Percentiles rank a stretch among this genome's conserved stretches.
These are phyloP conservation scores for Lacanobia oleracea DNA, from an alignment of 2,888 invertebrate genomes.

Conservation along the genomic window DNA sequence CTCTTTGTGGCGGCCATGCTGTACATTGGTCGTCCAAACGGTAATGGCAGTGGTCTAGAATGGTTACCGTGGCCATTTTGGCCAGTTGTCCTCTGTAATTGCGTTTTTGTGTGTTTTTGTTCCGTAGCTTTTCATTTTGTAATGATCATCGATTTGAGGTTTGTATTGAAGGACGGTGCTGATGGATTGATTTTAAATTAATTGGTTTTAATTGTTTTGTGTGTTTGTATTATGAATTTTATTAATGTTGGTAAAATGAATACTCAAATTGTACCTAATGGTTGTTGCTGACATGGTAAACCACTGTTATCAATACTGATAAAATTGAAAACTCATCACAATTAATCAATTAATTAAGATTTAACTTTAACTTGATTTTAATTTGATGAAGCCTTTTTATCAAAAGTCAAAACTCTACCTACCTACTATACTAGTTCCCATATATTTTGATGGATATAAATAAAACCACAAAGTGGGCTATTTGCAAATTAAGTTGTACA, in stretches of 20 bases:
- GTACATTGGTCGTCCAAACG: constrained; percentile 35
- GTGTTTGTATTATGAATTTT: neutral
- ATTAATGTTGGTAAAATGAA: neutral
- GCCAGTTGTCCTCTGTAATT: constrained; percentile 37
- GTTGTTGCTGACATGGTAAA: neutral
- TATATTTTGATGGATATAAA: constrained; percentile 4
- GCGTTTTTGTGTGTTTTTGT: constrained; percentile 44
- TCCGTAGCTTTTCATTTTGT: constrained; percentile 26
- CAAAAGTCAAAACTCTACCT: neutral
- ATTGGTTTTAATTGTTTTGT: neutral
- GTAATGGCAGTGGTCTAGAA: constrained; percentile 44
- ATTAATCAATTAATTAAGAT: neutral
- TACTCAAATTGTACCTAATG: too few species aligned
- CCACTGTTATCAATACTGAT: neutral
- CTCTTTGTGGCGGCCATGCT: constrained; percentile 58
- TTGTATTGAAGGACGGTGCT: neutral
- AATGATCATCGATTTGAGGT: constrained; percentile 42
- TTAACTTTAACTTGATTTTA: neutral
- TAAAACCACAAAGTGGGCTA: constrained; percentile 4
- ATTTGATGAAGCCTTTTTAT: neutral
- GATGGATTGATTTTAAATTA: constrained; percentile 14
- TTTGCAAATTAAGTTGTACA: constrained; percentile 34
- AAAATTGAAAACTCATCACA: neutral
- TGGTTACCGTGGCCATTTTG: constrained; percentile 39
- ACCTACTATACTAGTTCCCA: neutral